Evolutionary conservation across 2,888 invertebrate genomes (phyloP).

Genomic region (Laspeyria flexula): DNA sequence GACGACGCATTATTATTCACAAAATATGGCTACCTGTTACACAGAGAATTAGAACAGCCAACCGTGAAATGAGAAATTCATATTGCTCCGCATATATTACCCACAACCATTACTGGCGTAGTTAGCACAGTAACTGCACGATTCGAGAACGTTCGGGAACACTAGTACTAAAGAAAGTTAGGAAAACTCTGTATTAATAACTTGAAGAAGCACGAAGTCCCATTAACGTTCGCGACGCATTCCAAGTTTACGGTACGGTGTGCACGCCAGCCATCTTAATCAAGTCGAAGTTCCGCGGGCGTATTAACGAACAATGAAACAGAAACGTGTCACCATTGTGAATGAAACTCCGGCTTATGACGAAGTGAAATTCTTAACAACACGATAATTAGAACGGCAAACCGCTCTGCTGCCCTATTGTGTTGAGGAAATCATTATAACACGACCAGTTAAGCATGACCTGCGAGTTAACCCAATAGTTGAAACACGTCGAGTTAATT

Average conservation of each 20-base stretch:
- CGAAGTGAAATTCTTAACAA: conserved; percentile 59
- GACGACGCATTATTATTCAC: conserved; percentile 39
- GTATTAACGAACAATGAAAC: conserved; percentile 69
- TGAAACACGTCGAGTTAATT: conserved; percentile 9
- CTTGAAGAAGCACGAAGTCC: conserved; percentile 21
- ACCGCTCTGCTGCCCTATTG: conserved; percentile 47
- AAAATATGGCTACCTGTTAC: conserved; percentile 45
- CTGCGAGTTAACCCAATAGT: conserved; percentile 8
- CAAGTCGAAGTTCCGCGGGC: conserved; percentile 58
- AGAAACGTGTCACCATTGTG: conserved; percentile 65
- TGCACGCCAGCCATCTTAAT: conserved; percentile 53
- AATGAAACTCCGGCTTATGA: conserved; percentile 57
- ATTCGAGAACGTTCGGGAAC: conserved; percentile 1
- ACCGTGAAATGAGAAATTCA: conserved; percentile 46
- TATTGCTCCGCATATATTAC: conserved; percentile 22
- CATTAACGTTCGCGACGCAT: conserved; percentile 30
- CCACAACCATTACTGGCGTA: too few species aligned
- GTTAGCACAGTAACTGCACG: too few species aligned
- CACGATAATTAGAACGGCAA: conserved; percentile 60
- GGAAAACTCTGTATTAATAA: conserved; percentile 30
- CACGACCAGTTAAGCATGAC: conserved; percentile 33
- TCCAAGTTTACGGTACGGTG: conserved; percentile 40
- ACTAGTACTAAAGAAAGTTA: conserved; percentile 17
- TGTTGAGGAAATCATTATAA: conserved; percentile 46
- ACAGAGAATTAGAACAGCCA: conserved; percentile 35